phyloP scores from a whole-genome alignment of 2,888 invertebrate genomes.

The Bombylius major region DNA sequence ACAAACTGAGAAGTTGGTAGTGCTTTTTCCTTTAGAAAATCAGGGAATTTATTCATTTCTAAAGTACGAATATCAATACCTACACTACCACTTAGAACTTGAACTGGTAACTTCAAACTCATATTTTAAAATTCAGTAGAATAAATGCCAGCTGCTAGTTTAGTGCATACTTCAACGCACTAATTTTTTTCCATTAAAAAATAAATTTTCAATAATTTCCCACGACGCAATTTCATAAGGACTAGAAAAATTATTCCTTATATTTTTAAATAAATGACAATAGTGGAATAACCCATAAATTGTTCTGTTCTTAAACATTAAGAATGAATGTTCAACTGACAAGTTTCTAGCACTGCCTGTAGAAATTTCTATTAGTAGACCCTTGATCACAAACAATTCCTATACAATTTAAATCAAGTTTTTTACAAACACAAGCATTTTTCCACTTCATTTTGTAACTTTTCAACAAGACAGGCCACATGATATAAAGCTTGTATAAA shows the following conservation, averaged over 20 bases:
- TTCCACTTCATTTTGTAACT: background rate
- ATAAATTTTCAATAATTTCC: constrained; percentile 5
- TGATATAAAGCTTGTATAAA: background rate
- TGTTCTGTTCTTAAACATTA: background rate
- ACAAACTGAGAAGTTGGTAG: too few relatives aligned
- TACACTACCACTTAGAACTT: constrained; percentile 9
- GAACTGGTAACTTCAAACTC: constrained; percentile 10
- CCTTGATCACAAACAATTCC: background rate
- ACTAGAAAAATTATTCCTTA: background rate
- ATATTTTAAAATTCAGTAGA: constrained; percentile 13
- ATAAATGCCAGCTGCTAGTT: constrained; percentile 8
- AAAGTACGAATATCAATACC: background rate
- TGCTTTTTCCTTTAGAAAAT: background rate
- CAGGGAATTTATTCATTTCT: background rate
- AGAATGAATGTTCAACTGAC: background rate
- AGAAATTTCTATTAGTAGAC: background rate
- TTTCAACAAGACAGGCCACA: background rate
- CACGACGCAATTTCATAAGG: constrained; percentile 5
- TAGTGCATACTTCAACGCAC: constrained; percentile 2
- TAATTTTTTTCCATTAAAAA: constrained; percentile 1
- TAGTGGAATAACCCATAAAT: constrained; percentile 3
- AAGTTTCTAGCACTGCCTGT: background rate
- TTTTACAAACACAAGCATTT: background rate
- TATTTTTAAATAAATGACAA: constrained; percentile 2
- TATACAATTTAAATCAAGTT: background rate